These are phyloP conservation scores for Deroplatys truncata DNA, from an alignment of 2,888 invertebrate species.

Conservation along the genomic window DNA sequence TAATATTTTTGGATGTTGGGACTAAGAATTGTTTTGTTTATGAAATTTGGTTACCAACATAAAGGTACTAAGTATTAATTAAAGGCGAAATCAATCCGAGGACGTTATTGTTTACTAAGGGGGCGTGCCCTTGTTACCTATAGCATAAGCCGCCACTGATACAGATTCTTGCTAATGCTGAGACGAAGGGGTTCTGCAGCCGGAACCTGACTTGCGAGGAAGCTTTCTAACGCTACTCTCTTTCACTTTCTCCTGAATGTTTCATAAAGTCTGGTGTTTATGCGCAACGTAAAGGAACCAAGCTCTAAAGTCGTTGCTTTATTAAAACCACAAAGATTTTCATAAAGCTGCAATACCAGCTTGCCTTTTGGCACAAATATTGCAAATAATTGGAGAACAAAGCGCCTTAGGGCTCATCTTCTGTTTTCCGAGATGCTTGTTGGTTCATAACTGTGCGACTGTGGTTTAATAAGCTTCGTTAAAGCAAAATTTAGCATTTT, in stretches of 20 bases:
- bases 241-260: background rate
- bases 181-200: too few relatives aligned
- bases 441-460: background rate
- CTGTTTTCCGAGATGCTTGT: background rate
- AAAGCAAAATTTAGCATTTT: too few relatives aligned
- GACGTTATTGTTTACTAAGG: too few relatives aligned
- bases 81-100: too few relatives aligned
- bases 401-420: background rate
- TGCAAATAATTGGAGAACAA: background rate
- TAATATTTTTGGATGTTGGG: too few relatives aligned
- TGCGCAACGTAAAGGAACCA: background rate
- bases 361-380: background rate
- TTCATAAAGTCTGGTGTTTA: background rate
- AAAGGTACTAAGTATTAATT: too few relatives aligned
- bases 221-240: background rate
- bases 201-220: too few relatives aligned
- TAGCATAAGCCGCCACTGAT: too few relatives aligned
- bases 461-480: background rate
- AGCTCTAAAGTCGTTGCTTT: background rate
- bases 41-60: too few relatives aligned
- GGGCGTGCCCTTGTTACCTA: too few relatives aligned
- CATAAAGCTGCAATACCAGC: background rate
- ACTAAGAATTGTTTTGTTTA: too few relatives aligned
- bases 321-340: background rate
- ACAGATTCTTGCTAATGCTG: too few relatives aligned